phyloP scores from a whole-genome alignment of 2,797 vertebrate genomes.

The Stomatorhinus walkeri region DNA sequence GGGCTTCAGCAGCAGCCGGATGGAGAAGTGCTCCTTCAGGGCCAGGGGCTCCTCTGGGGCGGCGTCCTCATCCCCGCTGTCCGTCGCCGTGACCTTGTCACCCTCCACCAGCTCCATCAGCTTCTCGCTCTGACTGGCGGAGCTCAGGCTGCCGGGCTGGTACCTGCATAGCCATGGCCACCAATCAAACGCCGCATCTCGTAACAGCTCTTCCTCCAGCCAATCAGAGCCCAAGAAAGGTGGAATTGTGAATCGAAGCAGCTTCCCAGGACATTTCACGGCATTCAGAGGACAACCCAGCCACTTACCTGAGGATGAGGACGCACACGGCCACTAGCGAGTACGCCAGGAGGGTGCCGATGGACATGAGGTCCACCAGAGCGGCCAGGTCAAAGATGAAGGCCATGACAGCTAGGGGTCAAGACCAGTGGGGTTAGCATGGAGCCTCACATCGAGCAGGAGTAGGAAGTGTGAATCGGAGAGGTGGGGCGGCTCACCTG shows the following conservation, averaged over 20 bases:
- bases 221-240: neutral
- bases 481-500: slow-evolving; percentile 55
- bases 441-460: neutral
- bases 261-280: neutral
- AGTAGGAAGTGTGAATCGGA: neutral
- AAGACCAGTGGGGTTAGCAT: neutral
- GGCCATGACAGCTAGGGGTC: slow-evolving; percentile 74
- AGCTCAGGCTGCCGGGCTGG: slow-evolving; percentile 66
- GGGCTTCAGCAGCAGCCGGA: slow-evolving; percentile 60
- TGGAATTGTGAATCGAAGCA: neutral
- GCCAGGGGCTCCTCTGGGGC: slow-evolving; percentile 37
- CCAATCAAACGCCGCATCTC: neutral
- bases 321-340: slow-evolving; percentile 87
- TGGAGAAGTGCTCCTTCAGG: slow-evolving; percentile 50
- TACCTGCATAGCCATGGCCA: slow-evolving; percentile 59
- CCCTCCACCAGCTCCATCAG: slow-evolving; percentile 68
- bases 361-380: slow-evolving; percentile 94
- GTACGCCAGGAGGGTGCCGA: slow-evolving; percentile 89
- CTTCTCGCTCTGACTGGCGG: slow-evolving; percentile 64
- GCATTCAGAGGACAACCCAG: neutral
- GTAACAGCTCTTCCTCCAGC: neutral
- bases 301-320: slow-evolving; percentile 60
- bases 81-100: slow-evolving; percentile 60
- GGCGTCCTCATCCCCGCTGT: slow-evolving; percentile 55
- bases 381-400: slow-evolving; percentile 82